Base-by-base conservation (phyloP, 2,797 vertebrate genomes). In the Astyanax mexicanus region DNA sequence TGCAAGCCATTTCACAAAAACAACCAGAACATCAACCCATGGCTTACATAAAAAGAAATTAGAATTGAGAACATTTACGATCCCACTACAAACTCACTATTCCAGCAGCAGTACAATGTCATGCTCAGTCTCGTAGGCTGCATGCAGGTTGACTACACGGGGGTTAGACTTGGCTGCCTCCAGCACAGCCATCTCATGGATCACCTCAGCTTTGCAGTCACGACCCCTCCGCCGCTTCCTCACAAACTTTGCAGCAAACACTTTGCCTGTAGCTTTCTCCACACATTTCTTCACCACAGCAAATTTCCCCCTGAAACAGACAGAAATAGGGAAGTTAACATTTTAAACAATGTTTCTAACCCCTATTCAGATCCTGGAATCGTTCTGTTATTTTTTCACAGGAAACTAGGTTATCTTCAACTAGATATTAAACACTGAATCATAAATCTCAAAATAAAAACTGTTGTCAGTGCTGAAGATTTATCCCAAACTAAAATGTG, bases 161-260 rank as follows among this genome's bases (percentile, higher is more conserved):
- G 93, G 85, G 85, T 93, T 97, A 82, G 92, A 91, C 7, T 92
- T 93, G 27, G 95, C 88, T 78, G 92, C 77, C 82, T 99, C 97
- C 82, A 99, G 95, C 6, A 98, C 94, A 0, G 97, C 96, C 87
- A 99, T 94, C 92, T 99, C 97, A 15, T 99, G 97, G 0, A 97
- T 80, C 74, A 98, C 95, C 21, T 99, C 97, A 0, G 94, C 94
- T 75, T 93, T 93, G 85, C 97, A 98, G 87, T 99, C 97, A 0
- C 96, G 95, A 10, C 97, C 97, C 83, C 96, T 86, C 79, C 97
- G 92, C 62, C 97, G 93, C 86, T 98, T 99, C 80, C 96, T 94
- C 0, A 99, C 89, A 83, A 96, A 97, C 85, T 99, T 99, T 71
- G 97, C 97, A 37, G 97, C 97, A 10, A 96, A 99, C 45, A 92